These are phyloP conservation scores for Pterophyllum scalare DNA, from an alignment of 2,113 vertebrate species.

Conservation along the genomic window DNA sequence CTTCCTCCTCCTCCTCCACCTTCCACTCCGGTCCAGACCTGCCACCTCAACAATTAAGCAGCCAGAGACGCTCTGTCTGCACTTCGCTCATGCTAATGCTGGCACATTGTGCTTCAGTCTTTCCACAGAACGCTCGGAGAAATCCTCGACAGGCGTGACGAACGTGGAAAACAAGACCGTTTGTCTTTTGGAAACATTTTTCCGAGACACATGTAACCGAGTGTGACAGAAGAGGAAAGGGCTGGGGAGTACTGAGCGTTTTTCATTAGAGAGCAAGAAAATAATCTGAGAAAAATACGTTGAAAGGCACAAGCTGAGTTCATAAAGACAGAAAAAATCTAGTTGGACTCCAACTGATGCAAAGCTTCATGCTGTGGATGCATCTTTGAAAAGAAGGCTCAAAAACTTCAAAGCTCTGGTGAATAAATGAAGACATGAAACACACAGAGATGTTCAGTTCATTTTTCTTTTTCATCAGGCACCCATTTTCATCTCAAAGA, in stretches of 20 bases:
- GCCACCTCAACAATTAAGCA: constrained; percentile 64
- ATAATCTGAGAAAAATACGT: background rate
- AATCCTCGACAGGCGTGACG: constrained; percentile 18
- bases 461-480: background rate
- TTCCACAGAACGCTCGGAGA: background rate
- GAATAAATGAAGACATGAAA: too few species aligned
- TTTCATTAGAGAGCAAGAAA: background rate
- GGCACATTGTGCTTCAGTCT: background rate
- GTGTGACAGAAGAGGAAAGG: background rate
- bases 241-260: background rate
- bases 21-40: constrained; percentile 22
- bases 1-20: background rate
- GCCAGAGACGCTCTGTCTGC: constrained; percentile 17
- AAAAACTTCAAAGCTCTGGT: background rate
- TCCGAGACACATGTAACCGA: background rate
- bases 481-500: background rate
- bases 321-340: background rate
- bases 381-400: background rate
- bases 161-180: background rate
- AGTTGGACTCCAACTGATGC: background rate
- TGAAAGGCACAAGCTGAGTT: too few species aligned
- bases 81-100: constrained; percentile 14
- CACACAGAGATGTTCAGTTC: background rate
- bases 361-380: background rate
- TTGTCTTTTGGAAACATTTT: background rate